phyloP scores from a whole-genome alignment of 2,888 invertebrate genomes.

The Nineta flava region DNA sequence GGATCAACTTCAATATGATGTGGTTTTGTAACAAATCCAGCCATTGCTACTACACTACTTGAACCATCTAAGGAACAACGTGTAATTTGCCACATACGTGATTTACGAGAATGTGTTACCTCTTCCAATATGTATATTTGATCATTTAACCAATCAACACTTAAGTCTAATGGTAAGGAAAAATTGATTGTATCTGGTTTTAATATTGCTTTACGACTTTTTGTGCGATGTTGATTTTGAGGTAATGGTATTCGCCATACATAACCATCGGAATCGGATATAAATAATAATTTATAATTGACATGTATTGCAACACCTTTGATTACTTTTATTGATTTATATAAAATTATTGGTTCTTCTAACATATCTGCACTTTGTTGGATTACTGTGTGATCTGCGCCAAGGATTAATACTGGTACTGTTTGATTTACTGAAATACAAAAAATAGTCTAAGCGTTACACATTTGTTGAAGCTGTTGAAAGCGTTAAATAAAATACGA shows the following conservation, averaged over 20 bases:
- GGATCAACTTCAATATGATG: slow-evolving; percentile 81
- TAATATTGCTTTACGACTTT: slow-evolving; percentile 26
- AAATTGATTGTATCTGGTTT: slow-evolving; percentile 35
- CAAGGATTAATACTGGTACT: slow-evolving; percentile 46
- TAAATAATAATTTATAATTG: slow-evolving; percentile 53
- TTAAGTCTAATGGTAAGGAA: slow-evolving; percentile 52
- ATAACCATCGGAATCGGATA: slow-evolving; percentile 56
- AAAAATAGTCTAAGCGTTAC: too few species aligned
- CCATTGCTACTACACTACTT: slow-evolving; percentile 50
- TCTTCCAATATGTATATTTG: slow-evolving; percentile 71
- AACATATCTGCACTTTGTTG: slow-evolving; percentile 49
- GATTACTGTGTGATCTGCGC: slow-evolving; percentile 48
- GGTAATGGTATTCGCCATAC: slow-evolving; percentile 39
- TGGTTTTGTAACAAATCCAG: slow-evolving; percentile 52
- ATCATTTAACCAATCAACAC: slow-evolving; percentile 80
- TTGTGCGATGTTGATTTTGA: slow-evolving; percentile 20
- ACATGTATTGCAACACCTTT: slow-evolving; percentile 63
- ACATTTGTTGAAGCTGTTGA: too few species aligned
- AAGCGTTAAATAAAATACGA: too few species aligned
- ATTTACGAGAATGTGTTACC: slow-evolving; percentile 34
- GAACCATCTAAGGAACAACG: slow-evolving; percentile 60
- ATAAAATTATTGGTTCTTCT: slow-evolving; percentile 48
- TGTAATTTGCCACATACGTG: slow-evolving; percentile 51
- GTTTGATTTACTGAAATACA: slow-evolving; percentile 3
- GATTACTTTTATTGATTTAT: slow-evolving; percentile 37